Percentiles rank a stretch among this genome's conserved stretches.
phyloP scores from a whole-genome alignment of 2,797 vertebrate genomes.

The Sitta carolinensis region DNA sequence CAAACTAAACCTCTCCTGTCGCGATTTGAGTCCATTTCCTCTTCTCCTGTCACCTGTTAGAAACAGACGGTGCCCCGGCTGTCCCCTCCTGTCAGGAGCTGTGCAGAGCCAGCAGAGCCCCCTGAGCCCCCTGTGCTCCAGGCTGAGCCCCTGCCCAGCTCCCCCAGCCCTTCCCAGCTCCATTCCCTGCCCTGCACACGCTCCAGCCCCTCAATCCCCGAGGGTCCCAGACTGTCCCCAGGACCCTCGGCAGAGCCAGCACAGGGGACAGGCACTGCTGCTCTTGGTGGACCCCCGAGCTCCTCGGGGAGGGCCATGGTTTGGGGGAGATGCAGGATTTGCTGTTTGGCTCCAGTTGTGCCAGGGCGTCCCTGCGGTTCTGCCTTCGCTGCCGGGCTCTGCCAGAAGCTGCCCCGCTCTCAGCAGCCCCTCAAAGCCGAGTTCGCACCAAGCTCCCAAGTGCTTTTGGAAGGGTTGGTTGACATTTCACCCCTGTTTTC shows the following conservation, averaged over 20 bases:
- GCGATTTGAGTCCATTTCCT: accelerated
- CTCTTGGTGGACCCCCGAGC: accelerated
- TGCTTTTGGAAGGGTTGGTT: accelerated
- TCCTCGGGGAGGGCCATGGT: neutral
- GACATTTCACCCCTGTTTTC: accelerated
- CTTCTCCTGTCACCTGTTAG: neutral
- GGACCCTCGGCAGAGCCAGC: neutral
- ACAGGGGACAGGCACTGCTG: neutral
- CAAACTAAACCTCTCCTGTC: accelerated
- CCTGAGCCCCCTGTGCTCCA: neutral
- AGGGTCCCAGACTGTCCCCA: neutral
- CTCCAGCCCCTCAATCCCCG: neutral
- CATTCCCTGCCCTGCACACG: accelerated
- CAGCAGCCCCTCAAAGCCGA: neutral
- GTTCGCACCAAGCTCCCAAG: too few relatives aligned
- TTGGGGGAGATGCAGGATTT: neutral
- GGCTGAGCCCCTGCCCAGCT: neutral
- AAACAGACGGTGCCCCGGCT: accelerated
- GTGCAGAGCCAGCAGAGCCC: neutral
- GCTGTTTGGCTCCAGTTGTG: neutral
- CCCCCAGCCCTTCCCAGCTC: neutral
- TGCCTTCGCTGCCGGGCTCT: accelerated
- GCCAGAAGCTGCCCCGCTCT: accelerated
- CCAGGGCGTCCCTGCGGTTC: neutral
- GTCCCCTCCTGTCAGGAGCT: neutral